phyloP scores from a whole-genome alignment of 2,888 invertebrate genomes.

The Epsilonema sp. region DNA sequence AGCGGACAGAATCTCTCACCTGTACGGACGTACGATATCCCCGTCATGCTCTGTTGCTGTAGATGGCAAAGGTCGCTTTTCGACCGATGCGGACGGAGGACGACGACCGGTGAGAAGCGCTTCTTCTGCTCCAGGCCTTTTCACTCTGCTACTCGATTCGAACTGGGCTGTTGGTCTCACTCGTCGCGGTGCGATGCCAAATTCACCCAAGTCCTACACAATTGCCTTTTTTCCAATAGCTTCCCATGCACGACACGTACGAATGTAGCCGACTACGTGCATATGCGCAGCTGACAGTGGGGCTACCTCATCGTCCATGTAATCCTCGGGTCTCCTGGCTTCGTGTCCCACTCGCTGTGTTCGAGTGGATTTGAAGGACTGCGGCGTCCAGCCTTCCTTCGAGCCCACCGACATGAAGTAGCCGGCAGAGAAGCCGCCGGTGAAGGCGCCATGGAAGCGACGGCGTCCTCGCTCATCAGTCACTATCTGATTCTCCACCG shows the following conservation, averaged over 20 bases:
- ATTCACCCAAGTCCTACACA: slow-evolving; percentile 57
- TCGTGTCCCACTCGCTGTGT: slow-evolving; percentile 41
- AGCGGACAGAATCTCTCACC: too few species aligned
- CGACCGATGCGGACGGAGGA: too few species aligned
- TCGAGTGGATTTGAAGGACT: slow-evolving; percentile 70
- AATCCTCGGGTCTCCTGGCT: slow-evolving; percentile 62
- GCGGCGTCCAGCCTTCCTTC: slow-evolving; percentile 79
- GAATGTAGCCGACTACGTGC: background rate
- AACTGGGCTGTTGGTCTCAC: too few species aligned
- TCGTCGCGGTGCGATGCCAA: slow-evolving; percentile 76
- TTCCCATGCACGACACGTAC: too few species aligned
- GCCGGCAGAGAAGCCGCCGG: slow-evolving; percentile 92
- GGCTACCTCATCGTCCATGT: slow-evolving; percentile 85
- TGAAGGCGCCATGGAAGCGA: slow-evolving; percentile 94
- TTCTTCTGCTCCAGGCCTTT: too few species aligned
- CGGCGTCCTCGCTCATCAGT: slow-evolving; percentile 68
- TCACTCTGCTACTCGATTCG: too few species aligned
- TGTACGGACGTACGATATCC: too few species aligned
- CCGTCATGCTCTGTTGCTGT: too few species aligned
- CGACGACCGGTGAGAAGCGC: too few species aligned
- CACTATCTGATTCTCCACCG: slow-evolving; percentile 60
- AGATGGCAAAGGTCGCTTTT: too few species aligned
- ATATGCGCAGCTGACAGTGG: background rate
- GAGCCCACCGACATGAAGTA: slow-evolving; percentile 91
- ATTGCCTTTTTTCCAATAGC: too few species aligned